Conservation (phyloP, 1,140 invertebrate species). For the Oedothorax gibbosus region DNA sequence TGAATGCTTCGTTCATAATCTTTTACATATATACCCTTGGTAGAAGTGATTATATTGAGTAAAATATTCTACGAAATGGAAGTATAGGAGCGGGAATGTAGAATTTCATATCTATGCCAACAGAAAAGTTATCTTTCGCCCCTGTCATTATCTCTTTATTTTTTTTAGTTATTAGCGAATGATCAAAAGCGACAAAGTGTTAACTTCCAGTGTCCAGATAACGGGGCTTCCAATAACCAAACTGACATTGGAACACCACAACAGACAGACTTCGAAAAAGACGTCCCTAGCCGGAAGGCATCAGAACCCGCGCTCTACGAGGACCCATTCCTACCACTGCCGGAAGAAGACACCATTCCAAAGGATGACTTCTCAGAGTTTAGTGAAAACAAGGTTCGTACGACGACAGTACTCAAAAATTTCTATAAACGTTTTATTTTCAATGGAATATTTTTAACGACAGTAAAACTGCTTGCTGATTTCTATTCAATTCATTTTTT, state of each 20-base stretch:
- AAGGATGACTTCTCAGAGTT: neutral
- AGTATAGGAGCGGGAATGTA: no score
- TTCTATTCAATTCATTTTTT: neutral
- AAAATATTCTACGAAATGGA: no score
- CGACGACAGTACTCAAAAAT: no score
- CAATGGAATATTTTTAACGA: no score
- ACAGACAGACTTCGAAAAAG: slow-evolving; percentile 32
- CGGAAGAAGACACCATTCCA: neutral
- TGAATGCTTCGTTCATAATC: no score
- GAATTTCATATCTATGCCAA: no score
- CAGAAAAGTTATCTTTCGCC: no score
- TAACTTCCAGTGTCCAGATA: slow-evolving; percentile 9
- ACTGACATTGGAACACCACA: slow-evolving; percentile 15
- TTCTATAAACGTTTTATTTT: no score
- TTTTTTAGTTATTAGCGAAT: no score
- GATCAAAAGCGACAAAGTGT: neutral
- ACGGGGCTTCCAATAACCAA: slow-evolving; percentile 26
- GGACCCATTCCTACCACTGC: neutral
- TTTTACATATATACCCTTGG: no score
- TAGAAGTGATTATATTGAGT: no score
- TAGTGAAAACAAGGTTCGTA: neutral
- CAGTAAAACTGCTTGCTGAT: neutral
- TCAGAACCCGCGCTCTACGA: slow-evolving; percentile 39
- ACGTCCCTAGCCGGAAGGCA: slow-evolving; percentile 20
- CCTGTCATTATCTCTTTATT: no score